A percentile compares a stretch with the other conserved stretches of the same genome.
These are phyloP conservation scores for Moxostoma hubbsi DNA, from an alignment of 2,797 vertebrate species.

Conservation along the genomic window DNA sequence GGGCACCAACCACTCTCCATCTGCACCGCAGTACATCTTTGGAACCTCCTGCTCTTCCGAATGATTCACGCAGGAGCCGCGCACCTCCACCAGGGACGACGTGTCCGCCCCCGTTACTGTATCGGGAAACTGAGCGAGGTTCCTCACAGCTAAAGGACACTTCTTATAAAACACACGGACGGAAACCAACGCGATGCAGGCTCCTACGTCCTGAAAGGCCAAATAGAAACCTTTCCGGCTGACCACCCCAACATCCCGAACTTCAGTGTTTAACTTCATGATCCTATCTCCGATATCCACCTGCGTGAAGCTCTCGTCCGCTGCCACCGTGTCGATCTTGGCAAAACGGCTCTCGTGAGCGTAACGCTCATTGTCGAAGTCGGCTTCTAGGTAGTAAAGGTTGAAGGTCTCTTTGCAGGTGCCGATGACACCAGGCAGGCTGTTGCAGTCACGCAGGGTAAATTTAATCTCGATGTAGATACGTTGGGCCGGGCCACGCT, in stretches of 20 bases:
- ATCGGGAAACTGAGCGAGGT: slow-evolving; percentile 95
- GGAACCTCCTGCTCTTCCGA: slow-evolving; percentile 96
- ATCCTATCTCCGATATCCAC: slow-evolving; percentile 97
- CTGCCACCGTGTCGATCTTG: slow-evolving; percentile 96
- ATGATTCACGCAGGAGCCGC: slow-evolving; percentile 96
- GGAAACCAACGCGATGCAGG: slow-evolving; percentile 94
- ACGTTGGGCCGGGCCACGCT: slow-evolving; percentile 89
- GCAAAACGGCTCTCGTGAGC: slow-evolving; percentile 91
- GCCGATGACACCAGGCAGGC: slow-evolving; percentile 94
- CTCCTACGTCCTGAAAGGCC: slow-evolving; percentile 97
- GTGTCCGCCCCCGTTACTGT: slow-evolving; percentile 94
- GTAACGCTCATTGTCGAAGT: slow-evolving; percentile 91
- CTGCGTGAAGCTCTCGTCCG: slow-evolving; percentile 98
- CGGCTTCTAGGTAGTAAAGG: slow-evolving; percentile 95
- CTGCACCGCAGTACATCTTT: slow-evolving; percentile 98
- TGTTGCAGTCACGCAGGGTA: slow-evolving; percentile 97
- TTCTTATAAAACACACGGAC: slow-evolving; percentile 97
- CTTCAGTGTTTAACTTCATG: slow-evolving; percentile 97
- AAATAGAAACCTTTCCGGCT: slow-evolving; percentile 93
- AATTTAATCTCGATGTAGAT: slow-evolving; percentile 98
- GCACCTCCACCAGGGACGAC: slow-evolving; percentile 95
- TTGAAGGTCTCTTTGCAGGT: slow-evolving; percentile 99
- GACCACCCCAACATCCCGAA: slow-evolving; percentile 90
- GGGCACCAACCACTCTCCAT: slow-evolving; percentile 97
- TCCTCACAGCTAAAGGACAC: slow-evolving; percentile 90